Percentiles rank a stretch among this genome's conserved stretches.
Evolutionary conservation across 1,140 invertebrate species (phyloP).

Genomic region (Ips nitidus): DNA sequence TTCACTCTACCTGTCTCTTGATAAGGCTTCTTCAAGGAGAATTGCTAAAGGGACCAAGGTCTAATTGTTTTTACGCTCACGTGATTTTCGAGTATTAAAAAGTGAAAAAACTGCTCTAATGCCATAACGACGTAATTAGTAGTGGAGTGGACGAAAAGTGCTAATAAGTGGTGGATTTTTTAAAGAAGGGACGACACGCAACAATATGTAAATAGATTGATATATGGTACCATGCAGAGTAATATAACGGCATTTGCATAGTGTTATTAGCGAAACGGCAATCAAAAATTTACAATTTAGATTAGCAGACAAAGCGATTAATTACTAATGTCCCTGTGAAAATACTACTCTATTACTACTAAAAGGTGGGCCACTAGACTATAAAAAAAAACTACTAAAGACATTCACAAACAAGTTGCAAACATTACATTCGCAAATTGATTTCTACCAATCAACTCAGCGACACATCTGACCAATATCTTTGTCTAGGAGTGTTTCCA

Average conservation of each 20-base stretch:
- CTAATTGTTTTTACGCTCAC: too few species aligned
- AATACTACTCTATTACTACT: conserved; percentile 7
- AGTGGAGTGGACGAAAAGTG: conserved; percentile 25
- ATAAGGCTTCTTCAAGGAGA: conserved; percentile 22
- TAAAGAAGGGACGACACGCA: conserved; percentile 37
- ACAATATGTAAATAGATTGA: conserved; percentile 42
- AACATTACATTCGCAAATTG: background rate
- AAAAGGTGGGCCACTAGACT: background rate
- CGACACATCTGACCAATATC: background rate
- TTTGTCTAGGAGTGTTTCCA: conserved; percentile 20
- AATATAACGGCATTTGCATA: conserved; percentile 39
- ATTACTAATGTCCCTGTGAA: conserved; percentile 30
- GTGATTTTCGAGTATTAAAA: background rate
- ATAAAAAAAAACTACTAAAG: background rate
- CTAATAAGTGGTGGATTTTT: conserved; percentile 37
- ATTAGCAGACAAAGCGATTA: conserved; percentile 38
- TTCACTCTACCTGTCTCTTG: conserved; percentile 22
- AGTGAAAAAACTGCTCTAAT: conserved; percentile 11
- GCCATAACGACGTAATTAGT: conserved; percentile 32
- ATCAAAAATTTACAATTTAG: conserved; percentile 44
- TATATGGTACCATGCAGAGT: conserved; percentile 37
- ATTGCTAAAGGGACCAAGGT: too few species aligned
- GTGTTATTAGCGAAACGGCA: conserved; percentile 37
- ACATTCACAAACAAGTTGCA: background rate
- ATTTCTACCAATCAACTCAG: background rate